phyloP scores from a whole-genome alignment of 2,888 invertebrate species.

The Caenorhabditis sp. region DNA sequence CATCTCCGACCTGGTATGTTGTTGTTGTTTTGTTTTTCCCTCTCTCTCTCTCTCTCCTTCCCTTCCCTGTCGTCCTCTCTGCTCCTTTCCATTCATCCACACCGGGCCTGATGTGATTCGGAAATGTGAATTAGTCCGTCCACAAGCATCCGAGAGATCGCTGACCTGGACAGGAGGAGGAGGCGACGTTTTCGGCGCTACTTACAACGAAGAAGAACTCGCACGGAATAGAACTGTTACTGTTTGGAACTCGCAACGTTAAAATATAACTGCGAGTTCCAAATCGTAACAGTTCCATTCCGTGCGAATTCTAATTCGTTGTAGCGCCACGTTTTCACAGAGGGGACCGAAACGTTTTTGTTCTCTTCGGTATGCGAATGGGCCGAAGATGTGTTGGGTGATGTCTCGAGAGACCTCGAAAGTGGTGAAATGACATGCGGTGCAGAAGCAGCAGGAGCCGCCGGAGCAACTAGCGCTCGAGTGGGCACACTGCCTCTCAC shows the following conservation, averaged over 20 bases:
- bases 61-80: constrained; percentile 2
- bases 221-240: too few species aligned
- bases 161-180: too few species aligned
- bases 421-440: constrained; percentile 58
- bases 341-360: constrained; percentile 7
- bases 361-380: not conserved
- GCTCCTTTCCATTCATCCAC: not conserved
- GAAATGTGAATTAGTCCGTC: constrained; percentile 28
- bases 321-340: too few species aligned
- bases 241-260: too few species aligned
- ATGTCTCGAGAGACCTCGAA: constrained; percentile 54
- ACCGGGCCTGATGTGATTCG: constrained; percentile 23
- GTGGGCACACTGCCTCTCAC: constrained; percentile 10
- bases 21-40: constrained; percentile 6
- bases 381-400: constrained; percentile 35
- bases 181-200: too few species aligned
- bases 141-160: not conserved
- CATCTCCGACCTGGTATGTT: constrained; percentile 84
- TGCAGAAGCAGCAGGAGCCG: not conserved
- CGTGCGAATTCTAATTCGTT: too few species aligned
- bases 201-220: too few species aligned
- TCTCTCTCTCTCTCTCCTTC: not conserved
- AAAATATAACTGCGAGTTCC: too few species aligned
- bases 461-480: constrained; percentile 28
- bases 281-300: too few species aligned